These are phyloP conservation scores for Tipula helvola DNA, from an alignment of 2,888 invertebrate genomes.

Conservation along the genomic window DNA sequence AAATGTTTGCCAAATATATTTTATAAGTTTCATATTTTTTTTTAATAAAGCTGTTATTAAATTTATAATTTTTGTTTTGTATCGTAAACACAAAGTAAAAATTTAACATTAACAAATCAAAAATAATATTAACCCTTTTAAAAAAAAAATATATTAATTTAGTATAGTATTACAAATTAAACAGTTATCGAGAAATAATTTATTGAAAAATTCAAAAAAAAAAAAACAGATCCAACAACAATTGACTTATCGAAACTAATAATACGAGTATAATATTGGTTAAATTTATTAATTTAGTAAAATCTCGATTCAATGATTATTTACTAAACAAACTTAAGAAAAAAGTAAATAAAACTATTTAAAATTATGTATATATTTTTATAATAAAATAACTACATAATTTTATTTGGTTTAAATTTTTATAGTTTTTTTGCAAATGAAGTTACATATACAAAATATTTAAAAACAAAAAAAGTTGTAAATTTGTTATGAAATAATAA, in stretches of 20 bases:
- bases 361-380: neutral
- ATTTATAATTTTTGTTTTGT: neutral
- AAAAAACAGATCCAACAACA: neutral
- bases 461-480: neutral
- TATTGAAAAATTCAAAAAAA: neutral
- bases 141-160: neutral
- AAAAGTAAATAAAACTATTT: neutral
- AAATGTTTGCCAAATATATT: neutral
- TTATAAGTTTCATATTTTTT: neutral
- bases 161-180: neutral
- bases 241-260: neutral
- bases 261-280: neutral
- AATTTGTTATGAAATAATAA: neutral
- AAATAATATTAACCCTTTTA: neutral
- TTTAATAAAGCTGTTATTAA: neutral
- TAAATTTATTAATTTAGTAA: neutral
- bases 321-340: neutral
- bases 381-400: neutral
- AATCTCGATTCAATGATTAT: neutral
- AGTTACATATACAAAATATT: neutral
- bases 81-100: neutral
- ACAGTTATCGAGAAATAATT: neutral
- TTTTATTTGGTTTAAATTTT: neutral
- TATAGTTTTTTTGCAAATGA: neutral
- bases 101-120: neutral